Evolutionary conservation across 2,797 vertebrate genomes (phyloP).

Genomic region (Anguilla marmorata): DNA sequence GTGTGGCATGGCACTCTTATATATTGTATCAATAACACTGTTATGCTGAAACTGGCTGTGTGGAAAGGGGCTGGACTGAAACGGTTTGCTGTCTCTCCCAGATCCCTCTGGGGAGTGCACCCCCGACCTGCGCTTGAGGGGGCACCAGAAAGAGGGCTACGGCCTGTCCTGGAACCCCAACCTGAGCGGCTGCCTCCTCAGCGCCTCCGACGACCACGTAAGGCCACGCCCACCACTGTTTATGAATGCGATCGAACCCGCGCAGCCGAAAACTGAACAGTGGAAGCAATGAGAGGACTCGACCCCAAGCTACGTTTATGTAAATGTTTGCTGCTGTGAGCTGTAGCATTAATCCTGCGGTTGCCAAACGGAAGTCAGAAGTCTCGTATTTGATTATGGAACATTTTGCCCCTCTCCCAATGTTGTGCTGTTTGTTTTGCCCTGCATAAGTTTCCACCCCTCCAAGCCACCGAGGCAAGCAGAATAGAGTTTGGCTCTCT

Average conservation of each 20-base stretch:
- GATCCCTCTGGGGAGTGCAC: slow-evolving; percentile 97
- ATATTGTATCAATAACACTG: background rate
- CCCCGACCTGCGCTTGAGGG: slow-evolving; percentile 89
- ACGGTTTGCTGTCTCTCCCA: slow-evolving; percentile 47
- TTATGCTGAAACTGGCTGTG: background rate
- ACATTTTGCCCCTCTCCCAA: background rate
- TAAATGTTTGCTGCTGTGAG: background rate
- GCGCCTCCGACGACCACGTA: slow-evolving; percentile 97
- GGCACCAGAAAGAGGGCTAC: slow-evolving; percentile 97
- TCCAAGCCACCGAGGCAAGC: background rate
- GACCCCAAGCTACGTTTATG: background rate
- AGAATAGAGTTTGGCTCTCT: background rate
- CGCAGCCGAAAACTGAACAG: background rate
- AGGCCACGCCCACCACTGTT: slow-evolving; percentile 43
- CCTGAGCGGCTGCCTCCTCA: slow-evolving; percentile 92
- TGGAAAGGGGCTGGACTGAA: background rate
- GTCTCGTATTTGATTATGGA: background rate
- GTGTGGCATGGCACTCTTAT: background rate
- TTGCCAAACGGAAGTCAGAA: no score
- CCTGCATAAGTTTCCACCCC: background rate
- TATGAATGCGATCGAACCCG: background rate
- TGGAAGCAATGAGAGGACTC: background rate
- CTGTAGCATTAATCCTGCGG: background rate
- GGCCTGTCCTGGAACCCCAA: slow-evolving; percentile 98
- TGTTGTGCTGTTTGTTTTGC: background rate